Percentiles rank a stretch among this genome's conserved stretches.
Conservation (phyloP, 2,797 vertebrate species). For the Cryptoblepharus egeriae region DNA sequence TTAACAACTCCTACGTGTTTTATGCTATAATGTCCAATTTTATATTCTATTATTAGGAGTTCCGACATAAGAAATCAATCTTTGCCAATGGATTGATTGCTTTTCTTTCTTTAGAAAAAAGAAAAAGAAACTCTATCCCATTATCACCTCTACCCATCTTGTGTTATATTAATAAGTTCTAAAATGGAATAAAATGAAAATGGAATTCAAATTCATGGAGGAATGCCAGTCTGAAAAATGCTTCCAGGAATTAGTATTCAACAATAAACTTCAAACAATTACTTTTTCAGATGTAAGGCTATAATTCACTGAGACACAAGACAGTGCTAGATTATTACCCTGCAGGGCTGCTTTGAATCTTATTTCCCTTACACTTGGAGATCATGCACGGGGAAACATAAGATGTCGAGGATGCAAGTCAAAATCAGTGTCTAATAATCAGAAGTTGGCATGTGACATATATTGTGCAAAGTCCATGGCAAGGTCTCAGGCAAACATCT, state of each 20-base stretch:
- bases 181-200: conserved; percentile 32
- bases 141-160: not conserved
- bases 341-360: not conserved
- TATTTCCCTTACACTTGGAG: not conserved
- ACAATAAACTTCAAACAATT: conserved; percentile 7
- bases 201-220: conserved; percentile 16
- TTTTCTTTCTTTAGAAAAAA: not conserved
- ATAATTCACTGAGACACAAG: conserved; percentile 5
- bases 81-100: conserved; percentile 21
- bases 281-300: conserved; percentile 14
- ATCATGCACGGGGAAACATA: not conserved
- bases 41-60: conserved; percentile 27
- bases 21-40: conserved; percentile 23
- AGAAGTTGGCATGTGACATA: not conserved
- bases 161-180: not conserved
- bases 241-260: conserved; percentile 5
- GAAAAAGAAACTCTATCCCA: not conserved
- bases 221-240: not conserved
- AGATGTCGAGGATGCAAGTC: not conserved
- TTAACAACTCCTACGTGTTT: conserved; percentile 52
- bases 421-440: not conserved
- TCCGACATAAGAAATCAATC: conserved; percentile 32
- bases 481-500: not conserved
- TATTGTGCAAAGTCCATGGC: not conserved
- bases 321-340: not conserved